These are phyloP conservation scores for Gnathonemus echidnorhynchus DNA, from an alignment of 2,113 vertebrate species.

Conservation along the genomic window DNA sequence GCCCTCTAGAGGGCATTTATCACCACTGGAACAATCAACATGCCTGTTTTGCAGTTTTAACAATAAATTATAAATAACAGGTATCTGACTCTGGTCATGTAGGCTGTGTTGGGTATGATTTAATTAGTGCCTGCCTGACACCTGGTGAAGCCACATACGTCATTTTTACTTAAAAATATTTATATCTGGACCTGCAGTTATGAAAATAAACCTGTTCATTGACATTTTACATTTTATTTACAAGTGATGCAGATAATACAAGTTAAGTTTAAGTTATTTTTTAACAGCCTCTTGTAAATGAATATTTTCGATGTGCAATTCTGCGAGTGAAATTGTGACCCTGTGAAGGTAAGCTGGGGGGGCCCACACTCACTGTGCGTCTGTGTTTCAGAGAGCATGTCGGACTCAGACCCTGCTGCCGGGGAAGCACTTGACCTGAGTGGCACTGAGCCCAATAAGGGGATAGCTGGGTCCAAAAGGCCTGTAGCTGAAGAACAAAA, in stretches of 20 bases:
- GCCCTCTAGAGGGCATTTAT: neutral
- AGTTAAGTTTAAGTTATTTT: neutral
- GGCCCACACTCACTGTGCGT: neutral
- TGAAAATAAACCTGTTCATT: neutral
- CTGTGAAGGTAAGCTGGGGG: neutral
- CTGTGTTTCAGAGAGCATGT: slow-evolving; percentile 73
- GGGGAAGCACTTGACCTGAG: slow-evolving; percentile 67
- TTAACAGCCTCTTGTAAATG: neutral
- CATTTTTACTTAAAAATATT: neutral
- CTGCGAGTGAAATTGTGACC: neutral
- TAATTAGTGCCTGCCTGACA: neutral
- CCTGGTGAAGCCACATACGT: neutral
- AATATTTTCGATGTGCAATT: neutral
- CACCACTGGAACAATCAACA: neutral
- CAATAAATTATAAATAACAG: neutral
- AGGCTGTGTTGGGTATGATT: neutral
- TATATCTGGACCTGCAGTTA: neutral
- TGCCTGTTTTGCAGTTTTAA: neutral
- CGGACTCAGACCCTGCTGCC: slow-evolving; percentile 60
- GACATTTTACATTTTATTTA: neutral
- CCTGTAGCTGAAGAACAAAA: neutral
- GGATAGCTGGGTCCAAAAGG: neutral
- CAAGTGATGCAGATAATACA: neutral
- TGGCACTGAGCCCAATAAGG: slow-evolving; percentile 36
- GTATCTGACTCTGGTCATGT: neutral